phyloP scores from a whole-genome alignment of 2,888 invertebrate species.

The Dynastes maya region DNA sequence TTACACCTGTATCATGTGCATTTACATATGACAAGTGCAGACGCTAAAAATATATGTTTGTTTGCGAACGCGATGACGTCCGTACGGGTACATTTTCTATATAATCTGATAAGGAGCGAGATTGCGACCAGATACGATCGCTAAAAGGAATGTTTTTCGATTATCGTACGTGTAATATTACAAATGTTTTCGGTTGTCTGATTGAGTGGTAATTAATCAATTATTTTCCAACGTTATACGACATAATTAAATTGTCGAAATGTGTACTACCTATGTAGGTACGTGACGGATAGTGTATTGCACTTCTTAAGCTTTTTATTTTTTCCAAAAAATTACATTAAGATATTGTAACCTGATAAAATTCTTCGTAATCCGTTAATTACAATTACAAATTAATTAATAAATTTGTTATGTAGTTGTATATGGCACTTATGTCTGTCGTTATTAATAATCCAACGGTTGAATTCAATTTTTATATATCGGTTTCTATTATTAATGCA shows the following conservation, averaged over 20 bases:
- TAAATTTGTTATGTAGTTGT: background rate
- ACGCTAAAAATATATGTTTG: conserved; percentile 25
- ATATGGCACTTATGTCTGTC: background rate
- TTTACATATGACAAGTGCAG: background rate
- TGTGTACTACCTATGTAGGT: background rate
- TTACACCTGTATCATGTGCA: too few species aligned
- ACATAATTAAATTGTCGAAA: conserved; percentile 23
- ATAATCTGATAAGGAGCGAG: background rate
- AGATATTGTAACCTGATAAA: background rate
- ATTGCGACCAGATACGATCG: conserved; percentile 15
- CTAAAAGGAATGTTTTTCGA: conserved; percentile 16
- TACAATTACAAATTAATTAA: background rate
- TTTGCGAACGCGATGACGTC: conserved; percentile 16
- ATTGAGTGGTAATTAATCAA: conserved; percentile 31
- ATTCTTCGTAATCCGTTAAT: background rate
- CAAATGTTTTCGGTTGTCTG: conserved; percentile 34
- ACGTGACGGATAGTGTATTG: background rate
- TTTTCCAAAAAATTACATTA: too few species aligned
- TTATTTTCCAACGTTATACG: conserved; percentile 4
- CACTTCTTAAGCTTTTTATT: background rate
- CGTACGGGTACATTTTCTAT: conserved; percentile 9
- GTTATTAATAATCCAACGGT: background rate
- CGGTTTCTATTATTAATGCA: too few species aligned
- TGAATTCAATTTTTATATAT: too few species aligned
- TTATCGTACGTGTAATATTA: conserved; percentile 26